These are phyloP conservation scores for Nephrocerus scutellatus DNA, from an alignment of 2,888 invertebrate species.

Conservation along the genomic window DNA sequence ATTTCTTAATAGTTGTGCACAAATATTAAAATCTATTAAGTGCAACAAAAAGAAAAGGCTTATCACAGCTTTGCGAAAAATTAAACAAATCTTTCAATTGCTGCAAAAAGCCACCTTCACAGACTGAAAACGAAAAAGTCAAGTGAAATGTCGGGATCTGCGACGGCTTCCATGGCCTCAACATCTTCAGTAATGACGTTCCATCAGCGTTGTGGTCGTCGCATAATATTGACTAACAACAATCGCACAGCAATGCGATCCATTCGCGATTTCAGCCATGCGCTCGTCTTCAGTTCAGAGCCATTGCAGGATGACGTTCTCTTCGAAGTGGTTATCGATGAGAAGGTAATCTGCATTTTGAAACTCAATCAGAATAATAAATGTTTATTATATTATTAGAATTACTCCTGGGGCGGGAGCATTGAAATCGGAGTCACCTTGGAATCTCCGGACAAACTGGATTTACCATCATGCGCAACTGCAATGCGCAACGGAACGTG, in stretches of 20 bases:
- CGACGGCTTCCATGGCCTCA: too few relatives aligned
- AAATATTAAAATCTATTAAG: too few relatives aligned
- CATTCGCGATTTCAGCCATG: constrained; percentile 79
- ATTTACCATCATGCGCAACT: constrained; percentile 68
- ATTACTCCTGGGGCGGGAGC: constrained; percentile 71
- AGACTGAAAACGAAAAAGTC: too few relatives aligned
- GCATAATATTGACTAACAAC: constrained; percentile 75
- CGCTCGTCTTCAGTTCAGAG: constrained; percentile 75
- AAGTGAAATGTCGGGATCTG: too few relatives aligned
- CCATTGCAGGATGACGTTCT: constrained; percentile 73
- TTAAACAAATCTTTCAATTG: too few relatives aligned
- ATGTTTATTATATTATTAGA: constrained; percentile 49
- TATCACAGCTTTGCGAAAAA: too few relatives aligned
- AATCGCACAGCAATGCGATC: constrained; percentile 75
- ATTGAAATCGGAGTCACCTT: constrained; percentile 70
- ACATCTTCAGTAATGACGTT: too few relatives aligned
- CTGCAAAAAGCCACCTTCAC: too few relatives aligned
- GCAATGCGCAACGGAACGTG: constrained; percentile 76
- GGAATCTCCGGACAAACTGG: constrained; percentile 60
- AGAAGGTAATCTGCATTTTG: constrained; percentile 59
- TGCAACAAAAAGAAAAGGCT: too few relatives aligned
- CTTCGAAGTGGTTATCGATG: constrained; percentile 81
- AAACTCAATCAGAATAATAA: constrained; percentile 8
- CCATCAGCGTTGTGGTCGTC: constrained; percentile 75
- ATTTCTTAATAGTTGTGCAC: too few relatives aligned